Base-by-base conservation (phyloP, 2,113 vertebrate genomes). In the Canis aureus region DNA sequence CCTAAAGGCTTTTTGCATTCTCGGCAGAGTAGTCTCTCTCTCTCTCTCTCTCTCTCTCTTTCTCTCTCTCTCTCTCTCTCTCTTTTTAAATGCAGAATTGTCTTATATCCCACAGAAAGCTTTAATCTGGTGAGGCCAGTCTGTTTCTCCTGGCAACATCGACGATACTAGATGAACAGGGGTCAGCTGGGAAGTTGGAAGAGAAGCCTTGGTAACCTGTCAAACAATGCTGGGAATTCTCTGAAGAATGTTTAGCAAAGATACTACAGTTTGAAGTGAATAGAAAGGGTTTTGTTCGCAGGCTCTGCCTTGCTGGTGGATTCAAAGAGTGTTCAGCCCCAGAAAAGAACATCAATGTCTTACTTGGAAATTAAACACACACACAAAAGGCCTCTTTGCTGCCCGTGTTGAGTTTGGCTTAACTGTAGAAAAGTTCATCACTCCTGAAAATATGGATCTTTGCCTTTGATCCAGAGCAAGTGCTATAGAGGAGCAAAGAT, bases 191-290 rank as follows among this genome's bases (percentile, higher is more conserved):
- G 19, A 64, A 38, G 93, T 94, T 95, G 83, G 94, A 93, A 97
- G 97, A 93, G 97, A 89, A 93, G 91, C 94, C 97, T 96, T 95
- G 96, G 97, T 97, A 95, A 97, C 96, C 82, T 79, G 53, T 89
- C 83, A 94, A 96, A 98, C 98, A 98, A 98, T 97, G 96, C 95
- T 91, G 76, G 91, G 97, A 98, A 98, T 98, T 98, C 97, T 98
- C 97, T 80, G 89, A 97, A 96, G 97, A 94, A 97, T 96, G 94
- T 97, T 97, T 89, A 97, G 96, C 93, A 97, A 97, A 97, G 95
- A 97, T 96, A 97, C 95, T 89, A 80, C 35, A 87, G 97, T 98
- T 93, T 95, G 96, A 96, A 98, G 89, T 98, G 97, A 98, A 98
- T 98, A 97, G 97, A 69, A 81, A 97, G 60, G 96, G 91, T 97